A percentile compares a stretch with the other conserved stretches of the same genome.
These are phyloP conservation scores for Anser cygnoides DNA, from an alignment of 2,113 vertebrate species.

Conservation along the genomic window DNA sequence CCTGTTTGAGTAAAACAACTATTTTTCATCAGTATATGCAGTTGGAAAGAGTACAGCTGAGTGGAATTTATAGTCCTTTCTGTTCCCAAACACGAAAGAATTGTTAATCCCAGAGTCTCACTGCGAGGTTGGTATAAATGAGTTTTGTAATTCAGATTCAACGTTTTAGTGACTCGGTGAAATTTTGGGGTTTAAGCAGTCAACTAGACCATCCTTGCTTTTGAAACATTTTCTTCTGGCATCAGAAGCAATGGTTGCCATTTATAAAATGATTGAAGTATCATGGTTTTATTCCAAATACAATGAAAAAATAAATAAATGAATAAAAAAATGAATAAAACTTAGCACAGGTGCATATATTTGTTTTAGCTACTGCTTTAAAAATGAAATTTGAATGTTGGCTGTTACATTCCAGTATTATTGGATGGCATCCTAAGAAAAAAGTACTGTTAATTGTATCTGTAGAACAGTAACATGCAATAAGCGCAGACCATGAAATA, in stretches of 20 bases:
- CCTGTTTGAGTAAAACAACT: background rate
- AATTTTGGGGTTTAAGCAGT: background rate
- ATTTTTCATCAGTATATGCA: background rate
- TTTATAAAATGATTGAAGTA: background rate
- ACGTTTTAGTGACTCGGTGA: background rate
- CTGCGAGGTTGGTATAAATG: background rate
- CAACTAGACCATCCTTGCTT: background rate
- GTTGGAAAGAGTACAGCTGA: background rate
- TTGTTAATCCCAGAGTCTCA: background rate
- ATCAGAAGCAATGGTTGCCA: background rate
- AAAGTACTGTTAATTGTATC: background rate
- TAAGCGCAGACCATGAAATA: background rate
- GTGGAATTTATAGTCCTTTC: slow-evolving; percentile 17
- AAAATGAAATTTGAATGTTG: background rate
- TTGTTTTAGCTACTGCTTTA: background rate
- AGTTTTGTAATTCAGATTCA: background rate
- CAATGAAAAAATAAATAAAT: background rate
- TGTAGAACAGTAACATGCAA: background rate
- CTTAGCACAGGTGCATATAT: background rate
- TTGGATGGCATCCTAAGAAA: background rate
- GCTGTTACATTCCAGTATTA: background rate
- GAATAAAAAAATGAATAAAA: background rate
- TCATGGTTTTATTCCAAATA: background rate
- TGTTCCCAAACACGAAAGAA: slow-evolving; percentile 8
- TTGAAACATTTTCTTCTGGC: background rate